Evolutionary conservation across 2,113 vertebrate species (phyloP).

Genomic region (Chrysemys picta): DNA sequence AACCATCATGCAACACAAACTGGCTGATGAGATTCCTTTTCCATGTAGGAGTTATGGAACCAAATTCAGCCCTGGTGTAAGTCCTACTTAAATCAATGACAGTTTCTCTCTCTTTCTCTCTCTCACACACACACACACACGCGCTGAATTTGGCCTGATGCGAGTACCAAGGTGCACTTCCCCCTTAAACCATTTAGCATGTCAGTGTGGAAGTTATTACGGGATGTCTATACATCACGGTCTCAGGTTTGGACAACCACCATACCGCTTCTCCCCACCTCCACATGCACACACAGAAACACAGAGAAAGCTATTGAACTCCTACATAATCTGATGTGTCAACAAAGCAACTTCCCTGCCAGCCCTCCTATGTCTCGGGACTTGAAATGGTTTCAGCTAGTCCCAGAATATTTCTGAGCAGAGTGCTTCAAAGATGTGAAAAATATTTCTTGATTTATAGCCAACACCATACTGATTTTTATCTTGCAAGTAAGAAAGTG

Average conservation of each 20-base stretch:
- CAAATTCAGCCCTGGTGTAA: background rate
- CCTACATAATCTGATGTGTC: conserved; percentile 63
- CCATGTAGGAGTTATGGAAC: background rate
- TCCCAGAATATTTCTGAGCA: conserved; percentile 27
- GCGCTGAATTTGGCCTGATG: background rate
- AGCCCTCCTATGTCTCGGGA: conserved; percentile 47
- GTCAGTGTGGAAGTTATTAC: conserved; percentile 52
- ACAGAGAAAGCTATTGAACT: conserved; percentile 1
- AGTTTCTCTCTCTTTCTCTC: background rate
- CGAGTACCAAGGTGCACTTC: conserved; percentile 37
- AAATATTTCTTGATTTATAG: conserved; percentile 20
- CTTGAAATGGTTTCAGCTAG: conserved; percentile 17
- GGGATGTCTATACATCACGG: conserved; percentile 50
- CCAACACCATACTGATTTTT: background rate
- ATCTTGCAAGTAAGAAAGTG: conserved; percentile 4
- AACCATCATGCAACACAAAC: background rate
- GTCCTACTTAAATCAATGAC: background rate
- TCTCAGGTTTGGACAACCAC: conserved; percentile 6
- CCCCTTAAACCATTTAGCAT: conserved; percentile 11
- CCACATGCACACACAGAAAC: conserved; percentile 40
- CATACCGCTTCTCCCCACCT: conserved; percentile 67
- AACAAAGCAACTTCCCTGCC: conserved; percentile 47
- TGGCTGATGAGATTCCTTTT: background rate
- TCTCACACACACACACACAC: background rate
- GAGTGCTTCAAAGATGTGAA: conserved; percentile 4